Percentiles rank a stretch among this genome's conserved stretches.
These are phyloP conservation scores for Lagodon rhomboides DNA, from an alignment of 2,797 vertebrate genomes.

Conservation along the genomic window DNA sequence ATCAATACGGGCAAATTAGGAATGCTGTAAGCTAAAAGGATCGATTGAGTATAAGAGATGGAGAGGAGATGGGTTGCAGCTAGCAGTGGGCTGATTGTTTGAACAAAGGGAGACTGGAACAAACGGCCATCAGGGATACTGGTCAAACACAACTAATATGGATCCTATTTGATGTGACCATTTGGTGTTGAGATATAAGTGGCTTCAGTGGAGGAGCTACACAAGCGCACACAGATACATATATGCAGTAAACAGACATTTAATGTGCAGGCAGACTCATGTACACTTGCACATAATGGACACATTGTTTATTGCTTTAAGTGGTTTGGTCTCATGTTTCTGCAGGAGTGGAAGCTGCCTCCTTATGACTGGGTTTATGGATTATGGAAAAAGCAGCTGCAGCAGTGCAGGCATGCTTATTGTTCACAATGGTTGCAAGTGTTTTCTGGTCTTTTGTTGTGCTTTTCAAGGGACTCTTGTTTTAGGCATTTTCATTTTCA, in stretches of 20 bases:
- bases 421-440: constrained; percentile 3
- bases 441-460: background rate
- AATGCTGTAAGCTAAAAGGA: constrained; percentile 50
- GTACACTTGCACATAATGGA: constrained; percentile 34
- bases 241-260: background rate
- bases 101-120: constrained; percentile 33
- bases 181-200: constrained; percentile 14
- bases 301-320: constrained; percentile 44
- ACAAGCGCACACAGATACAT: background rate
- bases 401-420: constrained; percentile 7
- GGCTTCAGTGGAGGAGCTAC: constrained; percentile 3
- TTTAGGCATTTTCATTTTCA: constrained; percentile 2
- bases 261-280: constrained; percentile 16
- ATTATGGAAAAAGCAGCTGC: constrained; percentile 42
- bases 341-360: constrained; percentile 22
- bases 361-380: constrained; percentile 34
- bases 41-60: constrained; percentile 40
- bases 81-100: constrained; percentile 28
- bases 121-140: constrained; percentile 13
- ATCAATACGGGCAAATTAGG: constrained; percentile 64
- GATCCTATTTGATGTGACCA: constrained; percentile 34
- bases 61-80: constrained; percentile 35
- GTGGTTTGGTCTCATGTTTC: constrained; percentile 52
- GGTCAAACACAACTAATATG: constrained; percentile 35
- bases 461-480: background rate